These are phyloP conservation scores for Propithecus deckenii DNA, from an alignment of 2,797 vertebrate species.

Conservation along the genomic window DNA sequence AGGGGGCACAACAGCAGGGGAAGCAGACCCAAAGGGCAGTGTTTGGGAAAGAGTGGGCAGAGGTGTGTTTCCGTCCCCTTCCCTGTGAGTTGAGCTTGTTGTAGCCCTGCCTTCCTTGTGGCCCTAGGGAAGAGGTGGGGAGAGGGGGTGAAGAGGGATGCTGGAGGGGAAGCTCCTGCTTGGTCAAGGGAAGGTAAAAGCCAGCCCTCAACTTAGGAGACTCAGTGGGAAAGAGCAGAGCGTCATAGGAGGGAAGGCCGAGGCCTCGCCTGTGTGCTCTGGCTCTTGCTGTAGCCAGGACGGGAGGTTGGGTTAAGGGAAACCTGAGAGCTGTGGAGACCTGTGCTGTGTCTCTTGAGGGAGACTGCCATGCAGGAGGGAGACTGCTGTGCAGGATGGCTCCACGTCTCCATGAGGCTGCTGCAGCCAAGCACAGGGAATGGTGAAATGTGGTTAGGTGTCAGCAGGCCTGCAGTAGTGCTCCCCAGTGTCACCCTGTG, in stretches of 20 bases:
- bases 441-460: neutral
- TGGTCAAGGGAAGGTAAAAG: neutral
- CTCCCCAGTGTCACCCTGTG: fast-evolving
- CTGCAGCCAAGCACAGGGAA: neutral
- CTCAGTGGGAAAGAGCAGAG: neutral
- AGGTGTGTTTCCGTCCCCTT: neutral
- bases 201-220: neutral
- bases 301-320: neutral
- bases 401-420: neutral
- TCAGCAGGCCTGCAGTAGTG: neutral
- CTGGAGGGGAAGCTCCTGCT: neutral
- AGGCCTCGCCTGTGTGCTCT: neutral
- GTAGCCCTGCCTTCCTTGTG: neutral
- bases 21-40: neutral
- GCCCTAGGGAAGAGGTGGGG: neutral
- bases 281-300: neutral
- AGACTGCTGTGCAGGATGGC: neutral
- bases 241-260: neutral
- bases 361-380: neutral
- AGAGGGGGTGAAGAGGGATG: neutral
- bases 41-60: neutral
- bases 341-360: neutral
- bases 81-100: neutral
- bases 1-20: neutral
- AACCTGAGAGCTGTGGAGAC: neutral